These are phyloP conservation scores for Uria aalge DNA, from an alignment of 2,113 vertebrate genomes.

Conservation along the genomic window DNA sequence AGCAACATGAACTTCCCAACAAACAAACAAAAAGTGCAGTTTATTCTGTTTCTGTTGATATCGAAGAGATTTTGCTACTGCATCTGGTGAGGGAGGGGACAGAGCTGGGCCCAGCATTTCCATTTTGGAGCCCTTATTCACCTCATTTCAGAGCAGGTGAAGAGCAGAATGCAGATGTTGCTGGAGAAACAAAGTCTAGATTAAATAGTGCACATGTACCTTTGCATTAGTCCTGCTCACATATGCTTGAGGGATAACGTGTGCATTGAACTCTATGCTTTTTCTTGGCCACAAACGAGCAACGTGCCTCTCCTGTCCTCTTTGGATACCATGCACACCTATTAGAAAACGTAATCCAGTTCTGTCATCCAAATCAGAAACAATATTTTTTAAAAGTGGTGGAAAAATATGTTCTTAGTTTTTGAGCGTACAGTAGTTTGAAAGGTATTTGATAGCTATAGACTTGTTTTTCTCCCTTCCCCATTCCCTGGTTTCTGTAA, in stretches of 20 bases:
- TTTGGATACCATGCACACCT: background rate
- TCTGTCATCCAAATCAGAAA: background rate
- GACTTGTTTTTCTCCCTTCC: constrained; percentile 23
- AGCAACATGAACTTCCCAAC: background rate
- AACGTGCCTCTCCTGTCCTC: background rate
- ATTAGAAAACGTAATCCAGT: background rate
- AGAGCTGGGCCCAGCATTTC: background rate
- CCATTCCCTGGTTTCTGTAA: background rate
- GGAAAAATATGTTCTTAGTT: background rate
- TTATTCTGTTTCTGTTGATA: background rate
- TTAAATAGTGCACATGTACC: background rate
- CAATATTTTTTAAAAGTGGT: background rate
- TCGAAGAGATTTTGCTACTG: background rate
- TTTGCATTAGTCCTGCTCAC: background rate
- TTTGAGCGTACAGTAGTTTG: background rate
- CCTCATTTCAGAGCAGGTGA: background rate
- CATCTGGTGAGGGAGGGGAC: background rate
- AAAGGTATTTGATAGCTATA: background rate
- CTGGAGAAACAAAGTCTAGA: background rate
- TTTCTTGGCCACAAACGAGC: background rate
- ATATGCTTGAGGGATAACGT: background rate
- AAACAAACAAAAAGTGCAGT: background rate
- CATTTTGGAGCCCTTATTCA: constrained; percentile 1
- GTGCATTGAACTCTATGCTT: background rate
- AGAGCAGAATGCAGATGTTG: background rate